Evolutionary conservation across 2,797 vertebrate species (phyloP), one percentile per base, ranked within the genome.

Genomic region (Anomalospiza imberbis): DNA sequence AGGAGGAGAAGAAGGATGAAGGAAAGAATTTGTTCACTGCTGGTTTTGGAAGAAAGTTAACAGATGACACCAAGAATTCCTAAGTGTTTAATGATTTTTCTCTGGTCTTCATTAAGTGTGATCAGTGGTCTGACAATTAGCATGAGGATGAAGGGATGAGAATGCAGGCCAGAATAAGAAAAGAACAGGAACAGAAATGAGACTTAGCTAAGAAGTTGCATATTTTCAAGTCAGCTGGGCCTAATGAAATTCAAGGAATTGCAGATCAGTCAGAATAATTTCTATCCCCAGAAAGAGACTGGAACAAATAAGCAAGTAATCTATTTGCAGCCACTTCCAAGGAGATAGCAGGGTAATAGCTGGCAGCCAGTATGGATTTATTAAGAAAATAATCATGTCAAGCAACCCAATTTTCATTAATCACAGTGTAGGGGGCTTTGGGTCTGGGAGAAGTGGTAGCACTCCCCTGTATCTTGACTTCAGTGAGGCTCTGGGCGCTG

Each of bases 221-320:
- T 84, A 72, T 91, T 88, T 93, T 84, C 45, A 66, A 86, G 71
- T 77, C 60, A 90, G 29, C 77, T 81, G 85, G 80, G 44, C 76
- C 88, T 76, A 72, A 84, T 92, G 88, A 86, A 93, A 95, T 90
- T 84, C 70, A 93, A 77, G 68, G 68, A 91, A 91, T 77, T 89
- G 72, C 67, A 89, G 75, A 94, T 93, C 68, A 83, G 95, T 85
- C 68, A 50, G 93, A 96, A 89, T 91, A 61, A 89, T 88, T 93
- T 94, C 71, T 62, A n/a, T 94, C 89, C 71, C 85, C 94, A 86
- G 89, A 96, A 95, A 93, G 58, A 75, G 90, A 34, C 85, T 94
- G 93, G 85, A 96, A 96, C 91, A 91, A 96, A 96, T 95, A 91
- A 93, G 82, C 82, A 92, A 91, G 91, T 89, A 81, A 95, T 94